Conservation (phyloP, 1,140 invertebrate genomes). For the Solen grandis region DNA sequence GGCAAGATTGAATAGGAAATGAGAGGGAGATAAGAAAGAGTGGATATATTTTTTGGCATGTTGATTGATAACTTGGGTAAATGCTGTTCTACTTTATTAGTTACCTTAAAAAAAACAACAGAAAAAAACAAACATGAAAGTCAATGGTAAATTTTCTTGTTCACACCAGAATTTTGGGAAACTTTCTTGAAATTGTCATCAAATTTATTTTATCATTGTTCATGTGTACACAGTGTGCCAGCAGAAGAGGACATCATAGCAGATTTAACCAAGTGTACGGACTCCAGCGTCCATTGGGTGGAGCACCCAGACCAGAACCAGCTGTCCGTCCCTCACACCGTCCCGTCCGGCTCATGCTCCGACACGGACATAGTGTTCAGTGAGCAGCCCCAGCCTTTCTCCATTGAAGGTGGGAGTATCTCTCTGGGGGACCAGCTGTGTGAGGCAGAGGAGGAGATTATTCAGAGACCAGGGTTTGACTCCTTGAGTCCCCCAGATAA, state of each 20-base stretch:
- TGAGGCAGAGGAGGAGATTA: slow-evolving; percentile 51
- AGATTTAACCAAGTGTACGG: slow-evolving; percentile 30
- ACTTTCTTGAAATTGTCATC: no score
- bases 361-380: slow-evolving; percentile 60
- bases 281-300: slow-evolving; percentile 49
- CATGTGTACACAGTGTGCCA: slow-evolving; percentile 53
- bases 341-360: slow-evolving; percentile 52
- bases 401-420: slow-evolving; percentile 58
- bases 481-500: slow-evolving; percentile 56
- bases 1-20: no score
- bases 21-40: no score
- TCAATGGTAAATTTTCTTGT: no score
- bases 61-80: no score
- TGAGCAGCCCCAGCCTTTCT: slow-evolving; percentile 41
- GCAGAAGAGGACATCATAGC: slow-evolving; percentile 16
- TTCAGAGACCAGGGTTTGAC: slow-evolving; percentile 58
- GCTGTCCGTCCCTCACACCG: not conserved
- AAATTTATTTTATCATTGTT: no score
- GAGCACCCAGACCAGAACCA: not conserved
- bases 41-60: no score
- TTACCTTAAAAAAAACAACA: no score
- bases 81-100: no score
- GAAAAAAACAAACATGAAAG: no score
- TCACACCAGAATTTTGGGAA: no score
- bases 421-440: slow-evolving; percentile 70